Percentiles rank a stretch among this genome's conserved stretches.
Conservation (phyloP, 64 coral and sea anemone species). For the Pocillopora verrucosa region DNA sequence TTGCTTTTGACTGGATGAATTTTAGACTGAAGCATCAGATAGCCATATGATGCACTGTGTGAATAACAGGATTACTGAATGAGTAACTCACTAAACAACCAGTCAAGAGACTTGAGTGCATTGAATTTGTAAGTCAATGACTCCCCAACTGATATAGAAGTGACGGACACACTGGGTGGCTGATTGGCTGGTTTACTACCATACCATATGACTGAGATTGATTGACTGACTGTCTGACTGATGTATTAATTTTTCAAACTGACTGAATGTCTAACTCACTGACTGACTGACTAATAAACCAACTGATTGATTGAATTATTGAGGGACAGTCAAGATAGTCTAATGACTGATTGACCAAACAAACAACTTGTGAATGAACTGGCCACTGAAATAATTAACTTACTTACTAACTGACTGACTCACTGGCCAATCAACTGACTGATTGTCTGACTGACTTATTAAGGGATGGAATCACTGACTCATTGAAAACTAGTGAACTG, state of each 20-base stretch:
- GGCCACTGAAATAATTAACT: not conserved
- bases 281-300: no score
- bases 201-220: not conserved
- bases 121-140: no score
- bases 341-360: not conserved
- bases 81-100: no score
- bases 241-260: not conserved
- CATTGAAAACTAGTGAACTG: not conserved
- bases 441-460: not conserved
- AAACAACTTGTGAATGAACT: not conserved
- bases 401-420: not conserved
- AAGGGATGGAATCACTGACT: not conserved
- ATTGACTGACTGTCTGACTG: not conserved
- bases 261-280: not conserved
- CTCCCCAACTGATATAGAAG: no score
- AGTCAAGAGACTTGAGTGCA: no score
- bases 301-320: not conserved
- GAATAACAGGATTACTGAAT: no score
- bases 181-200: no score
- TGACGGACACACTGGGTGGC: no score
- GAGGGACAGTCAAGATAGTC: not conserved
- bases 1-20: no score
- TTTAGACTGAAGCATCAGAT: no score
- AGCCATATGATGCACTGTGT: no score
- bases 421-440: not conserved